Conservation (phyloP, 2,888 invertebrate species). For the Artemia sinica region DNA sequence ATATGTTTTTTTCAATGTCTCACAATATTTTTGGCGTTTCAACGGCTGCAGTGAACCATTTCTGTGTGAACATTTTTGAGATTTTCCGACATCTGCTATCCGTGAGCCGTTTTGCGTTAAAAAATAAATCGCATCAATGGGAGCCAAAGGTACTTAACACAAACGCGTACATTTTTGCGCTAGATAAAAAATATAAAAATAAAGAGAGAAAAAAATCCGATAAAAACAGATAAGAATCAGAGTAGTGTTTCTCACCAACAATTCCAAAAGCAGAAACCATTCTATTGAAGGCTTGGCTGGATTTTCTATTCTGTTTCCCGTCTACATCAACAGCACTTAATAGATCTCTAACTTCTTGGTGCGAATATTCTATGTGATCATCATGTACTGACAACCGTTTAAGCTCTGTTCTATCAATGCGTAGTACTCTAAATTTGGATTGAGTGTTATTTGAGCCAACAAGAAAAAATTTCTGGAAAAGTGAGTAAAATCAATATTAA, state of each 20-base stretch:
- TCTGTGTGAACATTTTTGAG: no score
- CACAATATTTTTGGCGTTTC: no score
- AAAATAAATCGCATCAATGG: no score
- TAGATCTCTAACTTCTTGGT: slow-evolving; percentile 65
- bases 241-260: slow-evolving; percentile 43
- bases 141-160: no score
- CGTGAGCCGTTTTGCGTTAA: no score
- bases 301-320: slow-evolving; percentile 40
- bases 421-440: slow-evolving; percentile 72
- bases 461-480: slow-evolving; percentile 62
- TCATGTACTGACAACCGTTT: slow-evolving; percentile 62
- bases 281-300: slow-evolving; percentile 44
- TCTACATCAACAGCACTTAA: slow-evolving; percentile 56
- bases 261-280: slow-evolving; percentile 86
- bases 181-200: no score
- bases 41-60: no score
- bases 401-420: slow-evolving; percentile 77
- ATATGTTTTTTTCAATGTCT: no score
- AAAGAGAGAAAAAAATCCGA: no score
- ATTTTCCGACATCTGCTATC: no score
- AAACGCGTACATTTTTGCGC: no score
- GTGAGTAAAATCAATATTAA: slow-evolving; percentile 22
- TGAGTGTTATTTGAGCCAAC: slow-evolving; percentile 89
- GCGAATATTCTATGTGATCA: slow-evolving; percentile 75
- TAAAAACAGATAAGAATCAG: no score